These are phyloP conservation scores for Phragmatobia fuliginosa DNA, from an alignment of 2,888 invertebrate genomes.

Conservation along the genomic window DNA sequence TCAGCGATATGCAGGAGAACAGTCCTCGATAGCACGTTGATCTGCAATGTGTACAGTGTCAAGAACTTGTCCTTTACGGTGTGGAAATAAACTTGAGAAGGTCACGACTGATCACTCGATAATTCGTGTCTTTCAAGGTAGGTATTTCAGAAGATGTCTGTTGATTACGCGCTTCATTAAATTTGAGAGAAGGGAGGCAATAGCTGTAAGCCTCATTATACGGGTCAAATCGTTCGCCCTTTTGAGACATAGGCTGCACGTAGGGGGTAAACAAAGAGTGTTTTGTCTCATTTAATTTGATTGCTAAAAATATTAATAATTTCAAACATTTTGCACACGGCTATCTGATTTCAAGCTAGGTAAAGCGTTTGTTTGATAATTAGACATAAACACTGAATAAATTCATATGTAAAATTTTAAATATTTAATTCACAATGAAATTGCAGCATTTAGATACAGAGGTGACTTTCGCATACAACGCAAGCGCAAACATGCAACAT, in stretches of 20 bases:
- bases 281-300: not conserved
- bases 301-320: not conserved
- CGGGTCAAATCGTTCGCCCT: not conserved
- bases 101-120: not conserved
- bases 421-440: not conserved
- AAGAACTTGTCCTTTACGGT: not conserved
- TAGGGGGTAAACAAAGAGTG: not conserved
- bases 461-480: no score
- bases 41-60: not conserved
- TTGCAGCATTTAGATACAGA: no score
- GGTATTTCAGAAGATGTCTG: not conserved
- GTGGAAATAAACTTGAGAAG: not conserved
- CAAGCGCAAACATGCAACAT: no score
- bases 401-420: not conserved
- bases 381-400: not conserved
- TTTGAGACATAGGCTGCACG: not conserved
- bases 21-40: not conserved
- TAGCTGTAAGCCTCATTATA: not conserved
- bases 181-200: constrained; percentile 2
- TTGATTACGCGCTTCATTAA: not conserved
- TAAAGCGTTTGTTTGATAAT: not conserved
- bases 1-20: not conserved
- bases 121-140: not conserved
- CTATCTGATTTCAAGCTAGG: not conserved
- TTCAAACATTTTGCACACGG: not conserved